phyloP scores from a whole-genome alignment of 2,113 vertebrate genomes.

The Phyllostomus hastatus region DNA sequence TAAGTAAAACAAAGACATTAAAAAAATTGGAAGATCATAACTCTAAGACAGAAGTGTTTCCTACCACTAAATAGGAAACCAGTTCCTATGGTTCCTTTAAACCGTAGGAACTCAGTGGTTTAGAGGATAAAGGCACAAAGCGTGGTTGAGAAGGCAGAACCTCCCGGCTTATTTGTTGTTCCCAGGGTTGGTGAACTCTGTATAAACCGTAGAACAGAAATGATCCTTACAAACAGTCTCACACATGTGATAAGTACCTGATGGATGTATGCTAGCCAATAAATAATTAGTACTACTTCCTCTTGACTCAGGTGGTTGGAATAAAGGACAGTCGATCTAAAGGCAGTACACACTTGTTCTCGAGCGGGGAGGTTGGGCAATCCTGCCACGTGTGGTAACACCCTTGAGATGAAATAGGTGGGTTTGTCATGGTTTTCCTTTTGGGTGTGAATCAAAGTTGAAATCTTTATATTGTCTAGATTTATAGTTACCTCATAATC shows the following conservation, averaged over 20 bases:
- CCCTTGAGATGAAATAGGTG: constrained; percentile 24
- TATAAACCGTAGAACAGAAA: constrained; percentile 35
- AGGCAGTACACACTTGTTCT: background rate
- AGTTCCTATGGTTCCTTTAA: too few relatives aligned
- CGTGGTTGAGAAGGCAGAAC: background rate
- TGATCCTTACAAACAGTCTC: constrained; percentile 1
- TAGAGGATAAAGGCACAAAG: background rate
- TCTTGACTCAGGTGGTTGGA: constrained; percentile 40
- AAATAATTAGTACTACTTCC: constrained; percentile 43
- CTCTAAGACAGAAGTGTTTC: background rate
- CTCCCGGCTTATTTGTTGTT: background rate
- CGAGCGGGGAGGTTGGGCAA: background rate
- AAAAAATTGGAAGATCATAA: background rate
- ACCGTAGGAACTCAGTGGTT: background rate
- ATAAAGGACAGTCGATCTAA: background rate
- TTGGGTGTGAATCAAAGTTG: background rate
- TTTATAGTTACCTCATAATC: background rate
- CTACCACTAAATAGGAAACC: background rate
- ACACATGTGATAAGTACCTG: background rate
- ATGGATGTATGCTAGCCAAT: background rate
- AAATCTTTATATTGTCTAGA: background rate
- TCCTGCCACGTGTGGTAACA: background rate
- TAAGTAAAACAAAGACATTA: constrained; percentile 6
- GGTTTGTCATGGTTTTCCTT: background rate
- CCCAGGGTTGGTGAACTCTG: constrained; percentile 5